Evolutionary conservation across 1,140 invertebrate species (phyloP), one percentile per base, ranked within the genome.

Genomic region (Drosophila nasuta): DNA sequence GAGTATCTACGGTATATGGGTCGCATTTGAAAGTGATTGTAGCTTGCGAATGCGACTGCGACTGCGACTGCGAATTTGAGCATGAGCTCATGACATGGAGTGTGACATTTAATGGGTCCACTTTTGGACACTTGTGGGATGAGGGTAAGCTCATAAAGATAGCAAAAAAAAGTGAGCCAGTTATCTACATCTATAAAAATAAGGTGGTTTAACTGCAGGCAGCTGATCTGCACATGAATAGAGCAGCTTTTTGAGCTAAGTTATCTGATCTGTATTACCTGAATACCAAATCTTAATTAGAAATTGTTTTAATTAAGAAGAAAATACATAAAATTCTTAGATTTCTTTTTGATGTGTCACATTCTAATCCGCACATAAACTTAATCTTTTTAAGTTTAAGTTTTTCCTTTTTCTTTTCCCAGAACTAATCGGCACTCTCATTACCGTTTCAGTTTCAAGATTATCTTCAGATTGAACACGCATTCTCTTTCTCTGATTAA

Each of bases 11-110:
- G 2, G 57, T 68, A 85, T 70, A 88, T 88, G 85, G 83, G 80
- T 81, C 80, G 77, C 74, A 75, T 82, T 88, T 88, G 77, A 88
- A 88, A 88, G 83, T 81, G 83, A 88, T 81, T 88, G 83, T 88
- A 72, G 45, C 60, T 67, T 52, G 51, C 49, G 43, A 49, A 28
- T 45, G 30, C 30, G 30, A 30, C 30, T 30, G 28, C 28, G 28
- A 33, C 30, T 33, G 5, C 30, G 30, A 33, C 5, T 33, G 30
- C 30, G 30, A 33, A 33, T 33, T 5, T 8, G 30, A 38, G 35
- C 35, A 49, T 48, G 62, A 41, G 54, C 57, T 57, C 58, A 35
- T 63, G 66, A 64, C 67, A 58, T 59, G 72, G 52, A 60, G 71
- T 58, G 45, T 77, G 68, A 75, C 77, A 82, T 63, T 80, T 82